Base-by-base conservation (phyloP, 2,797 vertebrate species). In the Schizothorax lantsangensis region DNA sequence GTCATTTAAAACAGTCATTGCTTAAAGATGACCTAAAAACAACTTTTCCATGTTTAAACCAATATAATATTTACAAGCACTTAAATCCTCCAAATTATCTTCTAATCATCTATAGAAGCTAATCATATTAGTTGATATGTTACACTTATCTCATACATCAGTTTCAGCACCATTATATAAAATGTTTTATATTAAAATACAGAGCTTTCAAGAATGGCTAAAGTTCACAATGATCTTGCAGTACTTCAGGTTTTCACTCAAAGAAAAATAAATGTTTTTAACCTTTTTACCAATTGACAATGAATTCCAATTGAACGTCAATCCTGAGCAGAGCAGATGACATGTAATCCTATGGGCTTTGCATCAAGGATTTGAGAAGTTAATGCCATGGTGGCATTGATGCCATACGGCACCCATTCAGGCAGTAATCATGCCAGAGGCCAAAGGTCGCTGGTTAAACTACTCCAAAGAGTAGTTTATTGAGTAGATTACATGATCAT, bases 281-380 rank as follows among this genome's bases (percentile, higher is more conserved):
- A 14, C 3, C 0, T 7, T 38, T 43, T 62, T 38, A 64, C 30
- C 23, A 86, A 90, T 87, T 83, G 88, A 38, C 84, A 33, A 81
- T 2, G 33, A 54, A 87, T 3, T 81, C 36, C 72, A 68, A 89
- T 77, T 80, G 45, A 49, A 88, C 30, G 36, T 78, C 38, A 88
- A 84, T 86, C 84, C 79, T 54, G 2, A 45, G 36, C 64, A 26
- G 69, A 87, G 69, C 84, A 73, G 81, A 77, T 23, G 79, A 83
- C 33, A 74, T 7, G 59, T 82, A 90, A 92, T 89, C 89, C 57
- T 71, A 82, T 21, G 12, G 68, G 7, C 49, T 45, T 75, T 72
- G 45, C 57, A 26, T 88, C 69, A 57, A 38, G 88, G 69, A 84
- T 85, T n/a, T 90, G 54, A 89, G 62, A 87, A 88, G 86, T 91